Percentiles rank a stretch among this genome's conserved stretches.
Conservation (phyloP, 2,113 vertebrate species). For the Petrocephalus microphthalmus region DNA sequence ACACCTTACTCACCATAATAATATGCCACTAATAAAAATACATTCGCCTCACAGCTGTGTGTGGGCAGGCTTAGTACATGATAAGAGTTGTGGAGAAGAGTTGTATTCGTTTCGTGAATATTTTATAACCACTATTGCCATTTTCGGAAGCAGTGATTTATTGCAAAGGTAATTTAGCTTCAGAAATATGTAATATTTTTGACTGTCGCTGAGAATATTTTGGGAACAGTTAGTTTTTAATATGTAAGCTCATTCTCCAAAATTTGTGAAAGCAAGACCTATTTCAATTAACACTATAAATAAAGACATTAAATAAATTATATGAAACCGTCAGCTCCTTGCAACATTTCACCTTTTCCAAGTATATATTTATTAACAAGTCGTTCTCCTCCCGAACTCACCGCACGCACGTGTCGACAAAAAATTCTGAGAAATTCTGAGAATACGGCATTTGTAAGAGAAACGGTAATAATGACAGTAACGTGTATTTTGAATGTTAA, state of each 20-base stretch:
- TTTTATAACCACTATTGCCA: background rate
- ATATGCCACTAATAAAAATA: slow-evolving; percentile 25
- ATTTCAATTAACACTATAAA: background rate
- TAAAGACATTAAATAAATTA: background rate
- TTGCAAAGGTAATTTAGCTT: background rate
- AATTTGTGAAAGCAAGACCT: background rate
- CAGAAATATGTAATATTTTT: background rate
- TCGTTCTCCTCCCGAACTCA: background rate
- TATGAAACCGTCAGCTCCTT: background rate
- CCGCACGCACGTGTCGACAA: background rate
- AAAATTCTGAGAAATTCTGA: background rate
- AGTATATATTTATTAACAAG: background rate
- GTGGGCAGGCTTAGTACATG: background rate
- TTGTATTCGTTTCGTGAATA: background rate
- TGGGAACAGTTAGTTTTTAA: background rate
- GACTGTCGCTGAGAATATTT: background rate
- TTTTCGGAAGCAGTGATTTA: slow-evolving; percentile 3
- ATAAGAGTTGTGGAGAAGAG: background rate
- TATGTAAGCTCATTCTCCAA: background rate
- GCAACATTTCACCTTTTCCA: background rate
- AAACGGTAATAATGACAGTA: background rate
- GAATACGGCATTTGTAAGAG: background rate
- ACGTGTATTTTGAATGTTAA: background rate
- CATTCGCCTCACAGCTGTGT: slow-evolving; percentile 57
- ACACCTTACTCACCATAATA: background rate